Base-by-base conservation (phyloP, 2,797 vertebrate species). In the Picus viridis region DNA sequence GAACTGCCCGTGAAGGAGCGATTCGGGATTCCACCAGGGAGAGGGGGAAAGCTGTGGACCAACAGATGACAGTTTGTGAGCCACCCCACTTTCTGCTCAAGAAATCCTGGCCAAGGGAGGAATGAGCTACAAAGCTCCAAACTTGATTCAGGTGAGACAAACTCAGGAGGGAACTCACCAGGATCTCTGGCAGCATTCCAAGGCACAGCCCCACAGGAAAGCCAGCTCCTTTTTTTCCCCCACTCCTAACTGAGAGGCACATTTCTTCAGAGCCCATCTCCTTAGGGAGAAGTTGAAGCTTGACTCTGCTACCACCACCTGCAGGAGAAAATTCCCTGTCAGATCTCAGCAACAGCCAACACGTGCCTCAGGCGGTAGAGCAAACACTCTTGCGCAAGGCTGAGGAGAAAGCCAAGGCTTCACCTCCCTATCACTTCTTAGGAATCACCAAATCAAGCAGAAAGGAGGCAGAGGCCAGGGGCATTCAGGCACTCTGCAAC, bases 21-120 rank as follows among this genome's bases (percentile, higher is more conserved):
- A n/a, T 32, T 1, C 29, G 49, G 27, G 51, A 49, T 47, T 65
- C 23, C 8, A 54, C 15, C 54, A 45, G 36, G n/a, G 23, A 30
- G 30, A 32, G 0, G 0, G 6, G 26, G 30, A 1, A 64, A 67
- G 54, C 11, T 1, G 3, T 3, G 5, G 73, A 62, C n/a, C 19
- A 65, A 57, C 4, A 61, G 45, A 30, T 54, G n/a, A 41, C 5
- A 5, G 7, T 11, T 57, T 0, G 0, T 32, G 65, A 76, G 62
- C 36, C n/a, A 32, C 59, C 26, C 36, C 70, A 41, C 56, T 19
- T 80, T 57, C 72, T 65, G n/a, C 56, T 83, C 41, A 59, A 73
- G 72, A 85, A 86, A 83, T 32, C 17, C 62, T 53, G 17, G 65
- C 41, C 16, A 22, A 16, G 16, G 47, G 17, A 65, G 43, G 83